Conservation (phyloP, 2,113 vertebrate genomes). For the Oreocharis arfaki region DNA sequence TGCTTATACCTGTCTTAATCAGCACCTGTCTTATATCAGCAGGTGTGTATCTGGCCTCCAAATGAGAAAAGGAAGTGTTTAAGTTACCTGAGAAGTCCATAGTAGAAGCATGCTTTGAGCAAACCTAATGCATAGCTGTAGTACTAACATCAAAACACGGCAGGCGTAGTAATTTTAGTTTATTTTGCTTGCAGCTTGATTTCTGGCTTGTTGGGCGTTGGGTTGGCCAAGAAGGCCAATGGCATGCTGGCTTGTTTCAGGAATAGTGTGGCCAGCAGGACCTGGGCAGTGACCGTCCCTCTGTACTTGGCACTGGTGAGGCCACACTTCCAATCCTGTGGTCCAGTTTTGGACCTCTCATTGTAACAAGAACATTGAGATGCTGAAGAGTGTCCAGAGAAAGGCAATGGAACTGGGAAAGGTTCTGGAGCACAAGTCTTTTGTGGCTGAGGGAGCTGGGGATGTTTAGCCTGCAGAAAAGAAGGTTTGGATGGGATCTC, state of each 20-base stretch:
- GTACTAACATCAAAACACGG: neutral
- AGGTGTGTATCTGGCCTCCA: neutral
- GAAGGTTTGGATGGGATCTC: neutral
- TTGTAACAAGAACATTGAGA: neutral
- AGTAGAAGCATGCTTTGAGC: neutral
- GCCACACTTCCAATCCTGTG: fast-evolving
- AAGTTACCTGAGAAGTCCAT: neutral
- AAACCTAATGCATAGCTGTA: neutral
- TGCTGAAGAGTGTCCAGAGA: neutral
- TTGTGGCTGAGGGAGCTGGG: fast-evolving
- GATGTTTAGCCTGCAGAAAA: neutral
- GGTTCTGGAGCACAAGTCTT: neutral
- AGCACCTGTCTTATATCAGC: neutral
- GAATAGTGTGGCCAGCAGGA: neutral
- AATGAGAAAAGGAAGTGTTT: neutral
- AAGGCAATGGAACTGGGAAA: neutral
- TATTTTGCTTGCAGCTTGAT: neutral
- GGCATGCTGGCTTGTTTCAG: neutral
- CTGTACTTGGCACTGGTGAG: neutral
- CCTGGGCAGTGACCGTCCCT: fast-evolving
- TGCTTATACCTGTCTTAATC: neutral
- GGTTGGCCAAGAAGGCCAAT: neutral
- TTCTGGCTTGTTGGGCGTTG: neutral
- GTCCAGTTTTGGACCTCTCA: neutral
- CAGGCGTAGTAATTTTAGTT: neutral